These are phyloP conservation scores for Dascillus cervinus DNA, from an alignment of 2,888 invertebrate species.

Conservation along the genomic window DNA sequence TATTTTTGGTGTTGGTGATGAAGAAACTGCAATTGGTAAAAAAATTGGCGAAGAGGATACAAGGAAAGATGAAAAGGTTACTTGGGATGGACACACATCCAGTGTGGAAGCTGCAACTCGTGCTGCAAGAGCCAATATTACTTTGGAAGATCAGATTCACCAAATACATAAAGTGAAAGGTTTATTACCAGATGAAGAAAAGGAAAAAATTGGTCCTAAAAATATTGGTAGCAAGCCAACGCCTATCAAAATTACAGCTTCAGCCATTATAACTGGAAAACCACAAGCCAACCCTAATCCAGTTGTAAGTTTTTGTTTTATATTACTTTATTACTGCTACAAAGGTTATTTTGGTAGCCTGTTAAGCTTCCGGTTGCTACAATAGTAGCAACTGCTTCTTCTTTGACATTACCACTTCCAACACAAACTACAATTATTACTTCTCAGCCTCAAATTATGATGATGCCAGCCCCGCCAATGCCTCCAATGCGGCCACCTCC, in stretches of 20 bases:
- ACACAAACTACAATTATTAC: slow-evolving; percentile 44
- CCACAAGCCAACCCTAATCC: slow-evolving; percentile 31
- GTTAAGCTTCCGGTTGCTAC: slow-evolving; percentile 41
- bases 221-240: slow-evolving; percentile 49
- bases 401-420: slow-evolving; percentile 41
- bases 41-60: slow-evolving; percentile 87
- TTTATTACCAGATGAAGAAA: slow-evolving; percentile 88
- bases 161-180: slow-evolving; percentile 97
- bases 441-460: slow-evolving; percentile 52
- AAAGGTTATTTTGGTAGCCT: slow-evolving; percentile 20
- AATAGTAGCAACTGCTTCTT: slow-evolving; percentile 20
- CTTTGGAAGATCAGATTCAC: slow-evolving; percentile 93
- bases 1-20: slow-evolving; percentile 98
- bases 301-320: slow-evolving; percentile 8
- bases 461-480: slow-evolving; percentile 54
- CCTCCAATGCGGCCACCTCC: slow-evolving; percentile 51
- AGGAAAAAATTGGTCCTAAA: slow-evolving; percentile 93
- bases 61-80: slow-evolving; percentile 81
- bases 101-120: slow-evolving; percentile 93
- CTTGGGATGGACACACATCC: slow-evolving; percentile 98
- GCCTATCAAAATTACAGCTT: slow-evolving; percentile 25
- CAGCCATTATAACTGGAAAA: slow-evolving; percentile 41
- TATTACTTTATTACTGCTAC: no score
- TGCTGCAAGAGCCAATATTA: slow-evolving; percentile 90
- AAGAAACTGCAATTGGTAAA: slow-evolving; percentile 98